A percentile compares a stretch with the other conserved stretches of the same genome.
Evolutionary conservation across 2,113 vertebrate genomes (phyloP).

Genomic region (Tauraco erythrolophus): DNA sequence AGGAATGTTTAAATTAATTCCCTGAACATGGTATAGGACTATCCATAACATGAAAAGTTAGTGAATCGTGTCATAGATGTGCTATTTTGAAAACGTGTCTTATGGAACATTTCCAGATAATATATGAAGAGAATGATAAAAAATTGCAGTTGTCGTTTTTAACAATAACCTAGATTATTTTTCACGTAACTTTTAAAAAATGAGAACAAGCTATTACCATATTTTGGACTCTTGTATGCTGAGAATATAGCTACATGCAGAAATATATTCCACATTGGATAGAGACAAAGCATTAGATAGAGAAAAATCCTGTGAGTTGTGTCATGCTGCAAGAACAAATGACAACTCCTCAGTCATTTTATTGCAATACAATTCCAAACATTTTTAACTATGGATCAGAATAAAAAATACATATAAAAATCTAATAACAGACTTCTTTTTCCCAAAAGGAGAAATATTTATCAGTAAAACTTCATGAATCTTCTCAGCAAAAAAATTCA

Average conservation of each 20-base stretch:
- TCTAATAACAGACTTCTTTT: neutral
- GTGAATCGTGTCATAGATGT: neutral
- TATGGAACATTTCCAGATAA: neutral
- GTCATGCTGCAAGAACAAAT: neutral
- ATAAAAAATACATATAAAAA: neutral
- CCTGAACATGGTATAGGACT: neutral
- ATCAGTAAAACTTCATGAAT: neutral
- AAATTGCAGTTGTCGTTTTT: neutral
- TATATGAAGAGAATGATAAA: neutral
- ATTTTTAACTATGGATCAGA: neutral
- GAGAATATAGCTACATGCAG: neutral
- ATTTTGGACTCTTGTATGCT: neutral
- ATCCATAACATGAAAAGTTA: neutral
- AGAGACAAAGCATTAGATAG: neutral
- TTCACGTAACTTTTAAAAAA: neutral
- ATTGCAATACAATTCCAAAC: neutral
- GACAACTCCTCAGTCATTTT: neutral
- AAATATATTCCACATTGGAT: neutral
- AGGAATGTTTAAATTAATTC: neutral
- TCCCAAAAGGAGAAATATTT: neutral
- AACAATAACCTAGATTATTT: neutral
- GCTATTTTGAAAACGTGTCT: neutral
- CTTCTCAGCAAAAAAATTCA: neutral
- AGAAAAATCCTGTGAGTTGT: neutral
- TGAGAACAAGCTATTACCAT: neutral